Conservation (phyloP, 2,113 vertebrate genomes). For the Lethenteron camtschaticum region DNA sequence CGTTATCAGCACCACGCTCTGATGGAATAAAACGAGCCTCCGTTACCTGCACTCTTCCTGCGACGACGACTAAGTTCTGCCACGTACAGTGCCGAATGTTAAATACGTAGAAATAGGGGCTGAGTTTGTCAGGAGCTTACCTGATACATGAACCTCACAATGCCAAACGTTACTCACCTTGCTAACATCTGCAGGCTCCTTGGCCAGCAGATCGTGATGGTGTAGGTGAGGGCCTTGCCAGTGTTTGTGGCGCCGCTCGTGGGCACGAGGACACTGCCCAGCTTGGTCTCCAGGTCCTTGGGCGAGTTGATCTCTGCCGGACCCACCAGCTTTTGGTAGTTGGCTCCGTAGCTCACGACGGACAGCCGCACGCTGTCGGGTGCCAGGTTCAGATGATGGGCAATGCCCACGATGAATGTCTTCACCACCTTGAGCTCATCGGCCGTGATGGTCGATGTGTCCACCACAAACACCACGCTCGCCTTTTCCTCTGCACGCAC, state of each 20-base stretch:
- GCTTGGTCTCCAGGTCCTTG: not conserved
- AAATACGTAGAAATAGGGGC: no score
- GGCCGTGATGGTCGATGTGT: not conserved
- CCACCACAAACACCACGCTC: conserved; percentile 1
- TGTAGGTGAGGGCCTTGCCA: not conserved
- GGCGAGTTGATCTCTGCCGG: not conserved
- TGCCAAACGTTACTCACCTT: no score
- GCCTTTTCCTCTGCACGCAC: not conserved
- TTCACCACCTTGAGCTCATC: not conserved
- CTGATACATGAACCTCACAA: no score
- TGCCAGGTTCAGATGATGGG: not conserved
- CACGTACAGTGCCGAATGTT: no score
- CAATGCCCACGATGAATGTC: not conserved
- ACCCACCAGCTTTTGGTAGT: not conserved
- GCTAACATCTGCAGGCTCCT: not conserved
- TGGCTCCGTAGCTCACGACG: conserved; percentile 1
- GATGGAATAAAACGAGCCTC: not conserved
- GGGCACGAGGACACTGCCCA: not conserved
- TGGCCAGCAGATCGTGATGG: not conserved
- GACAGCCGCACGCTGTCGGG: not conserved
- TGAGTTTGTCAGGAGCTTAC: no score
- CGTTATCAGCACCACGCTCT: not conserved
- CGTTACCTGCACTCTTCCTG: no score
- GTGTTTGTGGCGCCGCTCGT: not conserved
- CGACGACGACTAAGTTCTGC: no score